Percentiles rank a stretch among this genome's conserved stretches.
phyloP scores from a whole-genome alignment of 1,140 invertebrate species.

The Drosophila subpulchrella region DNA sequence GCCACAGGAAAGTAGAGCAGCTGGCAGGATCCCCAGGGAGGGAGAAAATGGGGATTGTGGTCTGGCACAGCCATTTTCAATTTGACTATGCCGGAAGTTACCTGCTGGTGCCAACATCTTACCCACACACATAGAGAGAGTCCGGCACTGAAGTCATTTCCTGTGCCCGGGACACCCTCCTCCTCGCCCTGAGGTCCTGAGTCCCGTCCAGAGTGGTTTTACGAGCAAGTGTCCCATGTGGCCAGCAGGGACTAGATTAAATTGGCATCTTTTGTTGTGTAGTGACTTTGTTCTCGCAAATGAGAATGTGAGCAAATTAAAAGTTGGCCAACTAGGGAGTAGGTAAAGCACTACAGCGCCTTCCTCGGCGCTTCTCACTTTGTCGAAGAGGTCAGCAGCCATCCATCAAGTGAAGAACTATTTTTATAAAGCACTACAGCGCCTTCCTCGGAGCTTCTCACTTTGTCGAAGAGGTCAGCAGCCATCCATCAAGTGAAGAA shows the following conservation, averaged over 20 bases:
- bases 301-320: conserved; percentile 76
- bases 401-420: conserved; percentile 58
- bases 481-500: conserved; percentile 56
- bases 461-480: neutral
- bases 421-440: no score
- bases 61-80: conserved; percentile 68
- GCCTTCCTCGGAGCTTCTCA: no score
- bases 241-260: conserved; percentile 81
- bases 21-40: conserved; percentile 36
- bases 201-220: conserved; percentile 70
- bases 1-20: conserved; percentile 77
- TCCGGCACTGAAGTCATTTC: conserved; percentile 78
- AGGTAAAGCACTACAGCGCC: conserved; percentile 3
- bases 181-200: neutral
- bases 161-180: conserved; percentile 47
- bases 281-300: conserved; percentile 79
- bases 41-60: conserved; percentile 18
- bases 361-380: neutral
- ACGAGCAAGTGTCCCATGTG: conserved; percentile 79
- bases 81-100: conserved; percentile 83
- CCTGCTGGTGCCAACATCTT: conserved; percentile 76
- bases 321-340: conserved; percentile 59
- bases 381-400: neutral
- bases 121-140: conserved; percentile 30
- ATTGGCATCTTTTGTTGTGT: conserved; percentile 84